Base-by-base conservation (phyloP, 2,888 invertebrate genomes). In the Saturnia pavonia region DNA sequence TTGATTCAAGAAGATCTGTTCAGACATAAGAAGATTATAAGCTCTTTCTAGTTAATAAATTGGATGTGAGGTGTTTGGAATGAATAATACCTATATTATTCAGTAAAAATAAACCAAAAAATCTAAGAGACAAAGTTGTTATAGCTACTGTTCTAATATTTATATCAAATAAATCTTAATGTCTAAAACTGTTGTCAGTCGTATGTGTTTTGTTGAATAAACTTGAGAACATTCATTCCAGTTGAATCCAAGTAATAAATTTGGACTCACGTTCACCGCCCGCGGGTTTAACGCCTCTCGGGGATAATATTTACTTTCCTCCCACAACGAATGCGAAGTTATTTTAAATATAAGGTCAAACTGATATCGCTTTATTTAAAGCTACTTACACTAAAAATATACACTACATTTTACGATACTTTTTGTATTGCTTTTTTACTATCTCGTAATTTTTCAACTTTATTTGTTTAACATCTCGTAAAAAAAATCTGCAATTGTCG, bases 291-390 rank as follows among this genome's bases (percentile, higher is more conserved):
- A 73, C 78, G 79, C 82, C 88, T 85, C 88, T 54, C 75, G 86
- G 88, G 88, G 87, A 88, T 22, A 85, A 87, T 89, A 89, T 88
- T 85, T 85, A 86, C 83, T 80, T 85, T 86, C 85, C 81, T 80
- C 81, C 79, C 77, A 73, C 75, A 84, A 77, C 81, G 82, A 85
- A 85, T 82, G 79, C 83, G 79, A 79, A 83, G 79, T 77, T 81
- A 80, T 80, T 83, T 75, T 78, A 79, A 82, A 80, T 77, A 71
- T 69, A 63, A 71, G 72, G 40, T 66, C 71, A 71, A 42, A 51
- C 54, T 69, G 71, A 69, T 19, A 63, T 45, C 27, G n/a, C 22
- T 65, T 51, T 65, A 34, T 51, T 34, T 69, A 34, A 65, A 48
- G 51, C 57, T 65, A 65, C 27, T 14, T 27, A 60, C 57, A 60